Evolutionary conservation across 1,140 invertebrate species (phyloP), one percentile per base, ranked within the genome.

Genomic region (Cotesia vestalis): DNA sequence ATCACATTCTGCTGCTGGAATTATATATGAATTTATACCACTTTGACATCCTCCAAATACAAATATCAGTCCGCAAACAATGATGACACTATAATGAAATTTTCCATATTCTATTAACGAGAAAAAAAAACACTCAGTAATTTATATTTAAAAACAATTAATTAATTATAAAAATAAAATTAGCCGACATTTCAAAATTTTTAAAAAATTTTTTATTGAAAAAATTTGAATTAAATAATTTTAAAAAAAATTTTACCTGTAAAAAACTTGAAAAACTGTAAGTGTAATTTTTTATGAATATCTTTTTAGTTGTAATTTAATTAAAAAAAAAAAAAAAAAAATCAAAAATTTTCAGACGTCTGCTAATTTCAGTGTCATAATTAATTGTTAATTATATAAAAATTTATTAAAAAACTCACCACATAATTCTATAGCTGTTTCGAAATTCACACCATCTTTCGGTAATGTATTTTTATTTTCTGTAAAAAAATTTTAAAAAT

Each of bases 1-100:
- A 69, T 90, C 89, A 62, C 90, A 90, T 60, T 87, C 81, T 1
- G 87, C 86, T 20, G 88, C 88, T 6, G 90, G 86, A 46, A 90
- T 69, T 46, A 88, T 87, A 71, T 91, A 92, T 0, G 90, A 90
- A 75, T 89, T 89, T 0, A 90, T 81, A 20, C 88, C 89, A 80
- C 90, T 91, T 81, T 91, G 87, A 12, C 89, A 88, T 17, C 90
- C 90, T 5, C 85, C 87, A 3, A 88, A 86, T 63, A 90, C 78
- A 76, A 90, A 89, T 69, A 83, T 81, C 36, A 78, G 66, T 9
- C 81, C 81, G 35, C 81, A 83, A 0, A 82, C 66, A 4, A 83
- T n/a, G 5, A 82, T n/a, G 0, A 81, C 77, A 3, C 74, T 74
- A 12, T 81, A 81, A 40, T 83, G 81, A 75, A 81, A 83, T 52